Conservation (phyloP, 2,113 vertebrate species). For the Sarotherodon lohbergeri region DNA sequence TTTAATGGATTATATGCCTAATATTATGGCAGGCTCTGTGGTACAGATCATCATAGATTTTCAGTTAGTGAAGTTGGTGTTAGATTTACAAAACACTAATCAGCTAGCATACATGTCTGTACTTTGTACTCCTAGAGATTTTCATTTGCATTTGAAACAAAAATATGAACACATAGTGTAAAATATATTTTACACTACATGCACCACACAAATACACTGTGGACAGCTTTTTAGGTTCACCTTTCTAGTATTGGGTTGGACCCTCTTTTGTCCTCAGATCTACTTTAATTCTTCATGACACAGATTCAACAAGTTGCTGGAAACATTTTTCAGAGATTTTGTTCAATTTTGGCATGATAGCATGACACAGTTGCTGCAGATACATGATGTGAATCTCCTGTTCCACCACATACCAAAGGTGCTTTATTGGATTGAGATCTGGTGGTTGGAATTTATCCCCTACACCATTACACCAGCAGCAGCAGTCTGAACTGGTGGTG, state of each 20-base stretch:
- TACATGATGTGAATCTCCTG: not conserved
- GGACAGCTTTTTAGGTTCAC: not conserved
- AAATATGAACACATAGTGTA: not conserved
- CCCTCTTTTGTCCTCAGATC: not conserved
- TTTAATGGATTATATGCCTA: not conserved
- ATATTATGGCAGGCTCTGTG: not conserved
- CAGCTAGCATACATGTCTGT: not conserved
- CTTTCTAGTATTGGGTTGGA: not conserved
- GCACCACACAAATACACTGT: not conserved
- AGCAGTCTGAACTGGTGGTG: not conserved
- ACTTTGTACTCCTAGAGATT: not conserved
- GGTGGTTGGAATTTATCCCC: no score
- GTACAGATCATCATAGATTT: not conserved
- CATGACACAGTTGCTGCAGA: not conserved
- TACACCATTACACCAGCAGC: not conserved
- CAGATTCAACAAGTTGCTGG: not conserved
- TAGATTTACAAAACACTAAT: not conserved
- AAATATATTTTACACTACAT: not conserved
- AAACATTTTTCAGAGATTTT: not conserved
- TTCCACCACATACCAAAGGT: not conserved
- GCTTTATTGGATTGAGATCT: not conserved
- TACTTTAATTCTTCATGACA: not conserved
- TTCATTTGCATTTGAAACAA: not conserved
- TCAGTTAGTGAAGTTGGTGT: rapidly evolving
- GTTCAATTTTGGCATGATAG: not conserved